Conservation (phyloP, 2,888 invertebrate species). For the Campoplex capitator region DNA sequence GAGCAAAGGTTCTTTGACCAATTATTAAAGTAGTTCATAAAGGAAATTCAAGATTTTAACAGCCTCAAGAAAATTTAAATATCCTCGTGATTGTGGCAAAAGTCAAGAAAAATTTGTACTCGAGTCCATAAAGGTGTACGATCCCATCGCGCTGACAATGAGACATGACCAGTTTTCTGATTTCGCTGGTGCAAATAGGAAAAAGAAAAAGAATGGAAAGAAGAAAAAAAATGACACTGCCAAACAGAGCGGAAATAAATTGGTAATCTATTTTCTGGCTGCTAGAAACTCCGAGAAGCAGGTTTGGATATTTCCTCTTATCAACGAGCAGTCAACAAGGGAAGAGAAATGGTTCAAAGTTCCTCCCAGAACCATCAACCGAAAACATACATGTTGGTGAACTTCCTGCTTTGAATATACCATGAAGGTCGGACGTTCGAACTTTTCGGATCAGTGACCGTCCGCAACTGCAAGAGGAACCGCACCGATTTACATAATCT, state of each 20-base stretch:
- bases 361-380: constrained; percentile 32
- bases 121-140: background rate
- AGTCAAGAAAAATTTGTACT: background rate
- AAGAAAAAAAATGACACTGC: constrained; percentile 16
- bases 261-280: constrained; percentile 27
- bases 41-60: background rate
- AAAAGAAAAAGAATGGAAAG: constrained; percentile 1
- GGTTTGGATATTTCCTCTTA: constrained; percentile 45
- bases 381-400: constrained; percentile 34
- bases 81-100: background rate
- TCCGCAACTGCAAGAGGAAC: constrained; percentile 35
- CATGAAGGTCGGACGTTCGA: constrained; percentile 48
- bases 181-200: background rate
- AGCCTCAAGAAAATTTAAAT: background rate
- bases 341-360: constrained; percentile 56
- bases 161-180: background rate
- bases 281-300: constrained; percentile 7
- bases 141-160: background rate
- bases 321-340: constrained; percentile 29
- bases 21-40: background rate
- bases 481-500: constrained; percentile 39
- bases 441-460: constrained; percentile 65
- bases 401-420: constrained; percentile 40
- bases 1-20: background rate
- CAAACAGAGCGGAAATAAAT: constrained; percentile 20